Base-by-base conservation (phyloP, 35 echinoderm and acorn worm genomes). In the Anneissia japonica region DNA sequence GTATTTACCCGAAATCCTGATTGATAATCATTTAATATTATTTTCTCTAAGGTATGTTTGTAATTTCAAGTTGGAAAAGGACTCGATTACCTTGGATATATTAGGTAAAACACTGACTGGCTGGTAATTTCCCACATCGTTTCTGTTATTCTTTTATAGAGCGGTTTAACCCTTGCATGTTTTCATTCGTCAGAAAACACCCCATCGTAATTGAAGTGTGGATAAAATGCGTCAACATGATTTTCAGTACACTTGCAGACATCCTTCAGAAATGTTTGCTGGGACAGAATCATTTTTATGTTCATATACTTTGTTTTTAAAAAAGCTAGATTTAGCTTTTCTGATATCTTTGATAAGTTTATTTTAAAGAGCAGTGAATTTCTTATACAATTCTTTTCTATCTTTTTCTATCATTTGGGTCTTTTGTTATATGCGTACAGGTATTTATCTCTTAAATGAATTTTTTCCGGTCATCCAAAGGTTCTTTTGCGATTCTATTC, bases 121-220 rank as follows among this genome's bases (percentile, higher is more conserved):
- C 51, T 23, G 51, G 19, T 23, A 64, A 64, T 64, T 83, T 6
- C 81, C 81, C 3, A 83, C 81, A 29, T 83, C 41, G 12, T 32
- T 41, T 51, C 81, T 83, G 23, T 51, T 31, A 16, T 83, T 83
- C n/a, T 83, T 83, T 23, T 83, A n/a, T 32, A 83, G 30, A 83
- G 81, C 0, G 81, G 39, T 37, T 83, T 83, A 30, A 83, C 81
- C 34, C 55, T 83, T 26, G 81, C 81, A 51, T 28, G 55, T 55
- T 83, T 83, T 32, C 46, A 51, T 29, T 51, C 41, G 32, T 29
- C 34, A 3, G 81, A 41, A 55, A 83, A 83, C 30, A 83, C 38
- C 55, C 21, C 4, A 31, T 83, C 32, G 4, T 83, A 35, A 83
- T 83, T 30, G 39, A 51, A 6, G 32, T 29, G 40, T 83, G 46